Evolutionary conservation across 2,888 invertebrate genomes (phyloP).

Genomic region (Spialia ferax): DNA sequence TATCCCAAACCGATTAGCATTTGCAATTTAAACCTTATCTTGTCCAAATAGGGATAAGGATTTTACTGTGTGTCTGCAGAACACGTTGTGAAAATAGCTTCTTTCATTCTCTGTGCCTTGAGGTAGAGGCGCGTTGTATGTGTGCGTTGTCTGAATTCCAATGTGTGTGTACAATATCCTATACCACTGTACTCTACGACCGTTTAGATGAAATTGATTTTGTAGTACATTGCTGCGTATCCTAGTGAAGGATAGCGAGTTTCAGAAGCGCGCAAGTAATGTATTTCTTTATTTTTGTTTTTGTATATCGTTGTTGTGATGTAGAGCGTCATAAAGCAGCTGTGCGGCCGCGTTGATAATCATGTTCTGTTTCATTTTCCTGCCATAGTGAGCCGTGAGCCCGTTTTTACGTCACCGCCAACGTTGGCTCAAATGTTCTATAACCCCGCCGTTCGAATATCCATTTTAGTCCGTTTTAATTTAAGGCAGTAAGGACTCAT

Average conservation of each 20-base stretch:
- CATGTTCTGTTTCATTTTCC: constrained; percentile 72
- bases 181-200: constrained; percentile 41
- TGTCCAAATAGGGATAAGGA: constrained; percentile 48
- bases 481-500: constrained; percentile 37
- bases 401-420: constrained; percentile 60
- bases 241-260: no score
- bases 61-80: constrained; percentile 52
- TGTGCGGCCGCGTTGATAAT: constrained; percentile 73
- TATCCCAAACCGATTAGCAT: constrained; percentile 6
- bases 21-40: constrained; percentile 41
- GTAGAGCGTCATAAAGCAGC: constrained; percentile 59
- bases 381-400: constrained; percentile 58
- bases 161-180: constrained; percentile 48
- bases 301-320: constrained; percentile 1
- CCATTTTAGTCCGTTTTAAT: constrained; percentile 45
- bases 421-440: constrained; percentile 53
- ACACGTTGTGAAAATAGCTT: constrained; percentile 60
- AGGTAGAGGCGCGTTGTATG: constrained; percentile 47
- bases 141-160: constrained; percentile 50
- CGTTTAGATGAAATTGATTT: constrained; percentile 23
- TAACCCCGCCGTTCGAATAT: constrained; percentile 37
- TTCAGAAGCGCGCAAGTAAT: constrained; percentile 47
- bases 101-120: constrained; percentile 58
- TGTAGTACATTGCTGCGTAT: constrained; percentile 32
- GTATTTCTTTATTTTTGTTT: constrained; percentile 40